Conservation (phyloP, 2,888 invertebrate species). For the Hecatera dysodea region DNA sequence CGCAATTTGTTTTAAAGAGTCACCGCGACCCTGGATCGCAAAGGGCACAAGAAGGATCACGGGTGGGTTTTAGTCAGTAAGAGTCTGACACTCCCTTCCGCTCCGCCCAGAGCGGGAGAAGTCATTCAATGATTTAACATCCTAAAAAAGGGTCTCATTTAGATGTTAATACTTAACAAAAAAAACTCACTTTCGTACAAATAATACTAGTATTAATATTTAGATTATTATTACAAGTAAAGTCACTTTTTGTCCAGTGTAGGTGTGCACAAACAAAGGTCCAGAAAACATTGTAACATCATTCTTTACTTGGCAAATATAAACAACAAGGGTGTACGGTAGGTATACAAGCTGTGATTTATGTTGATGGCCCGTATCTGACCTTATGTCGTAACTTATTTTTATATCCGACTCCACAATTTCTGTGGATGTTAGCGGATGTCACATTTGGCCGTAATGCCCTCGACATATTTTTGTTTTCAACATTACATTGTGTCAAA, state of each 20-base stretch:
- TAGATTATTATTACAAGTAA: not conserved
- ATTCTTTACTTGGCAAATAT: conserved; percentile 65
- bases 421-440: conserved; percentile 62
- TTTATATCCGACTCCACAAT: conserved; percentile 69
- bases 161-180: too few relatives aligned
- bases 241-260: not conserved
- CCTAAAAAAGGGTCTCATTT: too few relatives aligned
- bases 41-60: too few relatives aligned
- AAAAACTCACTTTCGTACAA: too few relatives aligned
- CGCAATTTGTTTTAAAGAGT: too few relatives aligned
- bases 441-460: conserved; percentile 63
- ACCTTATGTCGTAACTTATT: conserved; percentile 72
- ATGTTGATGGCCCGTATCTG: conserved; percentile 71
- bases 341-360: conserved; percentile 71
- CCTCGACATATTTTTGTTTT: conserved; percentile 53
- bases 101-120: too few relatives aligned
- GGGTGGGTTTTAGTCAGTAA: too few relatives aligned
- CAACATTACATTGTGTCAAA: conserved; percentile 50
- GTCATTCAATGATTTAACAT: too few relatives aligned
- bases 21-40: too few relatives aligned
- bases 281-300: conserved; percentile 32
- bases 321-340: conserved; percentile 64
- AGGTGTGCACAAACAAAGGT: conserved; percentile 5
- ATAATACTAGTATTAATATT: too few relatives aligned
- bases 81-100: too few relatives aligned